Base-by-base conservation (phyloP, 2,113 vertebrate genomes). In the Bos javanicus region DNA sequence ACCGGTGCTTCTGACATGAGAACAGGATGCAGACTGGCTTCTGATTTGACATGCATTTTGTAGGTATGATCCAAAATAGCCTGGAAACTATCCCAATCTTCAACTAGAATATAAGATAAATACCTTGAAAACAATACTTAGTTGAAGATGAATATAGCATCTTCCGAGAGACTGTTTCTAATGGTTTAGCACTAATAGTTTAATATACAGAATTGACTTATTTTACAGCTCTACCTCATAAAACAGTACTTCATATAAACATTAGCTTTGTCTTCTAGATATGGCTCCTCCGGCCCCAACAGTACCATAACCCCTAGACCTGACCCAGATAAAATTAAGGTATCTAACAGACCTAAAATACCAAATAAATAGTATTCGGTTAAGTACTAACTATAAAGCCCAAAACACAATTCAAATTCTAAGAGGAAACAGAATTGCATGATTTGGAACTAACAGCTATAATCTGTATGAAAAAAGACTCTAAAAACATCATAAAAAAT, bases 81-180 rank as follows among this genome's bases (percentile, higher is more conserved):
- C 98, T 99, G 99, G 98, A 99, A 99, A 98, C 99, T 99, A 98
- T 99, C 99, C 99, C 99, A 99, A 97, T 99, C 99, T 99, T 99
- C 99, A 99, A 99, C 99, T 99, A 96, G 14, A 99, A 97, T 23
- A 96, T 36, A 98, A 3, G 12, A 98, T 46, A 10, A 90, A 96
- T 28, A 96, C 36, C 78, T 57, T 96, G 88, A 96, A 92, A 87
- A 91, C 46, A 96, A 54, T 81, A 59, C 21, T 57, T 95, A 92
- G 6, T 56, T 90, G 71, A 91, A 67, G 54, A 88, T 52, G 9
- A 91, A 95, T 26, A 71, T 0, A 82, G 30, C 33, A 94, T 88
- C n/a, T 60, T 93, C 76, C 46, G 13, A 96, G 7, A 86, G 17
- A 85, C 0, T 36, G 4, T 86, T 91, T 90, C 62, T 71, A 43